Evolutionary conservation across 2,797 vertebrate genomes (phyloP).

Genomic region (Gallinago solitaria): DNA sequence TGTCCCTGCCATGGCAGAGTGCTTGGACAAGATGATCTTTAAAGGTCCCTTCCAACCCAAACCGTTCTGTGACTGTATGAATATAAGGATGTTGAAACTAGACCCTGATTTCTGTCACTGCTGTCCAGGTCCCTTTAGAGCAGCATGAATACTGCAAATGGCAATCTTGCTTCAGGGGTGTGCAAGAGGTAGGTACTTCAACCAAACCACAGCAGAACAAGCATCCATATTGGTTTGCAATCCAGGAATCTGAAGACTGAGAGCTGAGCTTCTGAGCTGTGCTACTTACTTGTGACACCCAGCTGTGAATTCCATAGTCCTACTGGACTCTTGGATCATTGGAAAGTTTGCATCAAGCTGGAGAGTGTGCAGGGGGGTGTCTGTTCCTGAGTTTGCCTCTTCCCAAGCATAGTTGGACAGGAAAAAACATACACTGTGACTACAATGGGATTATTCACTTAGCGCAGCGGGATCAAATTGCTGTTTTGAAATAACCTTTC

Average conservation of each 20-base stretch:
- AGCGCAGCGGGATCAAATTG: neutral
- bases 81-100: neutral
- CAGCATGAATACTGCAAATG: neutral
- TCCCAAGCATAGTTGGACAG: neutral
- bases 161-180: neutral
- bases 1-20: neutral
- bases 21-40: neutral
- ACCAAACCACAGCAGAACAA: neutral
- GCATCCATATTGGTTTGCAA: neutral
- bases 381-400: neutral
- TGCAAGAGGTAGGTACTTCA: neutral
- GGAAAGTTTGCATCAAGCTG: neutral
- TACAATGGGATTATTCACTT: neutral
- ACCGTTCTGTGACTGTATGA: neutral
- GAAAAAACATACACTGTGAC: neutral
- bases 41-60: neutral
- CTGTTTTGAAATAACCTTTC: constrained; percentile 24
- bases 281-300: neutral
- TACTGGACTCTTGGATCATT: neutral
- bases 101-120: neutral
- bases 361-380: too few relatives aligned
- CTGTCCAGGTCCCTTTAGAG: neutral
- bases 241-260: neutral
- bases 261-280: neutral
- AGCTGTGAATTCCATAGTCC: neutral